Conservation (phyloP, 53 echinoderm and acorn worm genomes). For the Henricia sp. region DNA sequence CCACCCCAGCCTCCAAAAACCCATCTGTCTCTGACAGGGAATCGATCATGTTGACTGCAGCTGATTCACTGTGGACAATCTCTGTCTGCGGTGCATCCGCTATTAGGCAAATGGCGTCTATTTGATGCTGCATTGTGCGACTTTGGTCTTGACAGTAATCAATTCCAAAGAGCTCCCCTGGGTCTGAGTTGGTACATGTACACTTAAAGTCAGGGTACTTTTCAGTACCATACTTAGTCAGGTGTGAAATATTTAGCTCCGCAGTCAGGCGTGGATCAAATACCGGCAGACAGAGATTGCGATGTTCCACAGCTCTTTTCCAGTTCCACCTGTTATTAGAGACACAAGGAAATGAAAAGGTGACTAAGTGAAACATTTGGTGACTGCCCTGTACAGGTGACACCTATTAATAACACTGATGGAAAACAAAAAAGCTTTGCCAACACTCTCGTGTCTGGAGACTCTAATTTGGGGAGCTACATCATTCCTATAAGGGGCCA, state of each 20-base stretch:
- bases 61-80: not conserved
- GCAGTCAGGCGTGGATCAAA: slow-evolving; percentile 39
- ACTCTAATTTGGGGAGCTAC: no score
- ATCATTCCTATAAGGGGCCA: no score
- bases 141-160: slow-evolving; percentile 22
- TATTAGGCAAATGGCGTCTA: not conserved
- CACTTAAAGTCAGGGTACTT: slow-evolving; percentile 62
- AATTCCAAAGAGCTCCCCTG: slow-evolving; percentile 45
- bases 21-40: not conserved
- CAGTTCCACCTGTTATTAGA: slow-evolving; percentile 29
- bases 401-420: no score
- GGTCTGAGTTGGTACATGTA: slow-evolving; percentile 15
- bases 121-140: not conserved
- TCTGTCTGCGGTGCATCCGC: not conserved
- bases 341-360: no score
- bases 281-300: slow-evolving; percentile 10
- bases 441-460: no score
- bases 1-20: not conserved
- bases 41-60: no score
- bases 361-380: no score
- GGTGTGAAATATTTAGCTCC: not conserved
- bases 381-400: no score
- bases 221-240: slow-evolving; percentile 18
- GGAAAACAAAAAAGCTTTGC: no score
- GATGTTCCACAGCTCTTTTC: slow-evolving; percentile 7